Percentiles rank a stretch among this genome's conserved stretches.
phyloP scores from a whole-genome alignment of 2,113 vertebrate genomes.

The Brevimyrus niger region DNA sequence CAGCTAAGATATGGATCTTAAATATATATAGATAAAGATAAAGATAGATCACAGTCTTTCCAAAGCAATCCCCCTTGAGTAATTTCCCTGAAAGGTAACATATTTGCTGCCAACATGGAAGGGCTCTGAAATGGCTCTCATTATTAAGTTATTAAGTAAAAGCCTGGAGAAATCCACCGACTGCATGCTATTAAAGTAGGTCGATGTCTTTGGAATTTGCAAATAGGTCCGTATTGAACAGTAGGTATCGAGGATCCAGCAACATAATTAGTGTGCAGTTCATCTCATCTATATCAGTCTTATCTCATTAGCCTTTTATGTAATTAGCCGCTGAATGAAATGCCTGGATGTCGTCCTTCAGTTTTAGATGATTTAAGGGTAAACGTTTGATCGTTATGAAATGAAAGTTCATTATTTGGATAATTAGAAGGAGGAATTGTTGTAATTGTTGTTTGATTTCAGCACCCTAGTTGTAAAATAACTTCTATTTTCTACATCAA shows the following conservation, averaged over 20 bases:
- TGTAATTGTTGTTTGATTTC: background rate
- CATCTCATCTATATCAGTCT: background rate
- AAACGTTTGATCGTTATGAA: background rate
- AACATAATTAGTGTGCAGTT: background rate
- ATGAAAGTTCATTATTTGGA: background rate
- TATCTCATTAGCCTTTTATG: constrained; percentile 3
- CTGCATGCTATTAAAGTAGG: background rate
- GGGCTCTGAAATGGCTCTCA: background rate
- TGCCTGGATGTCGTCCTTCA: background rate
- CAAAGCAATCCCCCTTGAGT: background rate
- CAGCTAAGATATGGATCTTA: background rate
- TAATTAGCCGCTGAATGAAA: background rate
- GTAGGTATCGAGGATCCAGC: background rate
- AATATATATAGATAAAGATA: no score
- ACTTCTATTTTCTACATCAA: background rate
- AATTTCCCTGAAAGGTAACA: background rate
- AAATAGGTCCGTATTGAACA: background rate
- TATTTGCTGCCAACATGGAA: background rate
- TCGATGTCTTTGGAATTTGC: background rate
- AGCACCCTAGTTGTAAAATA: background rate
- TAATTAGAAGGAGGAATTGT: background rate
- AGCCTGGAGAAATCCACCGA: background rate
- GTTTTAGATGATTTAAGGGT: background rate
- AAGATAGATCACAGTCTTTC: background rate
- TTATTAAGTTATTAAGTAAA: constrained; percentile 11